Base-by-base conservation (phyloP, 2,113 vertebrate species). In the Lampris incognitus region DNA sequence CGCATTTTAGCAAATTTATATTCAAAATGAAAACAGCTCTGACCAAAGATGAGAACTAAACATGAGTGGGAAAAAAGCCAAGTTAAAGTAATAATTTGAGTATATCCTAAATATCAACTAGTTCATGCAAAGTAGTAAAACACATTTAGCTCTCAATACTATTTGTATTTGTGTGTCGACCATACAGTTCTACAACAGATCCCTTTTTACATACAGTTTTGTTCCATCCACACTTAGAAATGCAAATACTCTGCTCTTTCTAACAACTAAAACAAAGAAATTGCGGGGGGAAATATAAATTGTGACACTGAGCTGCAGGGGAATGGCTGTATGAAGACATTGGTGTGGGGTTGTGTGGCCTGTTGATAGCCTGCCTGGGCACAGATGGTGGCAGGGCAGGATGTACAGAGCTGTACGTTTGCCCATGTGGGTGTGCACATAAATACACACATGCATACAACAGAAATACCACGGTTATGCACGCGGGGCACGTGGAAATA, bases 371-470 rank as follows among this genome's bases (percentile, higher is more conserved):
- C 92, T 91, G 87, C 80, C 76, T 89, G 87, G 88, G 91, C 93
- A 93, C 93, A 94, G 94, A 95, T 94, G 94, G 94, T 84, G 83
- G 81, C 89, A 85, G 87, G 89, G 86, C 91, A 90, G 92, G 90
- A 92, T 87, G 89, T 89, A 84, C 82, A 74, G 76, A 88, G 85
- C 88, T 88, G 80, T 90, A 76, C 84, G 80, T 75, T 79, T 85
- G 85, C 83, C 84, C 88, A 86, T 78, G 69, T 68, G 74, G 83
- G 72, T 61, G 66, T 69, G 71, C 83, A 78, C 60, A 69, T 65
- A 56, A n/a, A 51, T 6, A 76, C 62, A 46, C 64, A 60, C 62
- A 66, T 52, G 10, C 44, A 48, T 37, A 57, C 62, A 37, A 48
- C 46, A 52, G 66, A 40, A 62, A 67, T 8, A 60, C 40, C 39